Percentiles rank a stretch among this genome's conserved stretches.
phyloP scores from a whole-genome alignment of 2,113 vertebrate species.

The Agapornis roseicollis region DNA sequence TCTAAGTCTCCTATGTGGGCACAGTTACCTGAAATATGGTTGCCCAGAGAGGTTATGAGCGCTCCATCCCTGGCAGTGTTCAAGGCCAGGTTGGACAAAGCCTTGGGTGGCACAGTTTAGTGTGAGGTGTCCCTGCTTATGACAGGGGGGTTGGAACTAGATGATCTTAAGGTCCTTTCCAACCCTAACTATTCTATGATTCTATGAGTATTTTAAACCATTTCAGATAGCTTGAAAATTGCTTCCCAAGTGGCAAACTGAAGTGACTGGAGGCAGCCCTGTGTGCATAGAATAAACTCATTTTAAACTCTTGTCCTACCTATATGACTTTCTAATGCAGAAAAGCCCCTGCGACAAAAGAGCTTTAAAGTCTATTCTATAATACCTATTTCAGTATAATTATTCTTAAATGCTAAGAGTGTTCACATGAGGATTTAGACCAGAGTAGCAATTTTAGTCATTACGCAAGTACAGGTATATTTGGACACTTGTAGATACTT shows the following conservation, averaged over 20 bases:
- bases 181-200: no score
- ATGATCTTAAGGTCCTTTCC: no score
- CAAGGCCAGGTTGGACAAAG: no score
- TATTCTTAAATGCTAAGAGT: neutral
- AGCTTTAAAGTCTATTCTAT: neutral
- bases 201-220: neutral
- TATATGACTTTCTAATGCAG: neutral
- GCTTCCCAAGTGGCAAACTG: neutral
- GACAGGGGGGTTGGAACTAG: no score
- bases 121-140: no score
- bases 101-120: no score
- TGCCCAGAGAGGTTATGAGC: no score
- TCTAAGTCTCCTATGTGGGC: neutral
- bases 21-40: neutral
- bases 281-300: neutral
- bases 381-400: conserved; percentile 26
- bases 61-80: no score
- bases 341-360: neutral
- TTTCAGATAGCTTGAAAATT: conserved; percentile 16
- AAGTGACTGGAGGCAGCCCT: neutral
- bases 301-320: conserved; percentile 1
- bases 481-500: neutral
- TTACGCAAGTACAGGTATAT: neutral
- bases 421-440: neutral
- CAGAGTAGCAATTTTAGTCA: neutral